Evolutionary conservation across 1,140 invertebrate species (phyloP), one percentile per base, ranked within the genome.

Genomic region (Drosophila kepulauana): DNA sequence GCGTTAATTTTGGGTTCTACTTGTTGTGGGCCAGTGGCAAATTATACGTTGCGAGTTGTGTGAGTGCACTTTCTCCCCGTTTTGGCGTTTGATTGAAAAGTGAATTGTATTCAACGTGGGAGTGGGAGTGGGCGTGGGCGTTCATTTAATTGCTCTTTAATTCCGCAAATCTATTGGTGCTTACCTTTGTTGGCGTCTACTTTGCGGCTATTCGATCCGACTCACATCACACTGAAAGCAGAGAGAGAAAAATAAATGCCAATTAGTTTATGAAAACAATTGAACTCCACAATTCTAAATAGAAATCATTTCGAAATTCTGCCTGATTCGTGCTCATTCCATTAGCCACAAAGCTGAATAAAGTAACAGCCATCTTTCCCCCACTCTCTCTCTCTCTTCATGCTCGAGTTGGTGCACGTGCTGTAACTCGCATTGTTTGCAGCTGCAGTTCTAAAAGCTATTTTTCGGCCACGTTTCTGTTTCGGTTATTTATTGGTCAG

Each of bases 1-100:
- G 85, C 85, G 85, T 89, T 88, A 88, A 88, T 88, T 88, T 77
- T 67, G 78, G 81, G 86, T 88, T 88, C 85, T 78, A 68, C 51
- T 63, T 56, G 43, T 61, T 30, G 43, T 62, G 20, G 28, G 59
- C 59, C 59, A 33, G n/a, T 81, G 75, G 82, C 70, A 87, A 87
- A 87, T 87, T 87, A 87, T 51, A 73, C 64, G 52, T 59, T 65
- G 76, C 62, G 66, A 78, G 56, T 56, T 80, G 58, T 78, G 58
- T 51, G 49, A 71, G 68, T 74, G 80, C 85, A 88, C 84, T 88
- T 88, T 88, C 84, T 88, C 84, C 69, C 51, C 51, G 58, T n/a
- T 35, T 35, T 48, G 15, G 33, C n/a, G 3, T 25, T 25, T 52
- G 45, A 16, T 64, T 46, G 41, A 78, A 70, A 78, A 75, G 68